A percentile compares a stretch with the other conserved stretches of the same genome.
Conservation (phyloP, 2,797 vertebrate species). For the Artibeus lituratus region DNA sequence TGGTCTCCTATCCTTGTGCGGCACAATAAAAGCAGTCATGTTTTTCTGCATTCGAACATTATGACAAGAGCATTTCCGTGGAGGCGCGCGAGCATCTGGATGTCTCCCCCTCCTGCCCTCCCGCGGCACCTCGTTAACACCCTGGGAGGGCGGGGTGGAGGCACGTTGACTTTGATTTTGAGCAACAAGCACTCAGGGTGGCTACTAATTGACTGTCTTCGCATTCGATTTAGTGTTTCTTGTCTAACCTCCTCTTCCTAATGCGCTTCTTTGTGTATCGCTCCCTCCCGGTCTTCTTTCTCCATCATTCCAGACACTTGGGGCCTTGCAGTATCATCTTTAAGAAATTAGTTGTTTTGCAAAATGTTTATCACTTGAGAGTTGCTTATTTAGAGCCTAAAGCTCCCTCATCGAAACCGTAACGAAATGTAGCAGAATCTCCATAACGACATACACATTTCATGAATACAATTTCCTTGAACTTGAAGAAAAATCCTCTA, state of each 20-base stretch:
- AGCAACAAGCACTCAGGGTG: conserved; percentile 6
- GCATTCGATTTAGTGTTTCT: neutral
- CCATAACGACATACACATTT: neutral
- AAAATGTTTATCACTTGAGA: conserved; percentile 21
- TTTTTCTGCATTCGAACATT: conserved; percentile 3
- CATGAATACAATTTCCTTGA: neutral
- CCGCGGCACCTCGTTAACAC: conserved; percentile 2
- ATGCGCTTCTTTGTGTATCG: neutral
- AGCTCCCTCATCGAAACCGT: neutral
- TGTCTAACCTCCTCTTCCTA: neutral
- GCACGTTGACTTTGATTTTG: conserved; percentile 14
- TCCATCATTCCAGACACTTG: neutral
- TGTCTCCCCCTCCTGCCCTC: no score
- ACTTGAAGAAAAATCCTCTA: neutral
- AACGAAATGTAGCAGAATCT: conserved; percentile 1
- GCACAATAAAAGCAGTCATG: neutral
- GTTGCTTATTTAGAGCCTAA: neutral
- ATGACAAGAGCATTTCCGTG: neutral
- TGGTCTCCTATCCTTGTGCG: neutral
- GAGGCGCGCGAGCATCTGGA: conserved; percentile 2
- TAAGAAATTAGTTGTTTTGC: conserved; percentile 37
- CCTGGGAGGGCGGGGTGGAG: neutral
- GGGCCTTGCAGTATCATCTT: neutral
- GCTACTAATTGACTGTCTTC: neutral
- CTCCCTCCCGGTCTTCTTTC: neutral